Evolutionary conservation across 2,888 invertebrate species (phyloP), one percentile per base, ranked within the genome.

Genomic region (Candidula unifasciata): DNA sequence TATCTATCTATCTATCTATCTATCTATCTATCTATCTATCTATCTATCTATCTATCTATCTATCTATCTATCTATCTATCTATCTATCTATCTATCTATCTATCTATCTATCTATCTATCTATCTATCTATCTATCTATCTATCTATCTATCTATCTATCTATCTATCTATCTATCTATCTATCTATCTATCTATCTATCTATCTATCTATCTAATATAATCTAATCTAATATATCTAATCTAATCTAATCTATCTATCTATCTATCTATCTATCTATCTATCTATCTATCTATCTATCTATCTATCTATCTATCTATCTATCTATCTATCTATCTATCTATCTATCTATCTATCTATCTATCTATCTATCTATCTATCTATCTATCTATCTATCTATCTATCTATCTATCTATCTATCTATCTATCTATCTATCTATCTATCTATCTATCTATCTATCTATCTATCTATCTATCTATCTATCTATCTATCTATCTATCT

Each of bases 11-110:
- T 60, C 60, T 60, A 66, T 3, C 24, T 24, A 27, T n/a, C 24
- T 16, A 66, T 66, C 64, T 66, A 27, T 66, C 27, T 66, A 66
- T 27, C 66, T 69, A 69, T 69, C 69, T 69, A 69, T 69, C 35
- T 69, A 69, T 69, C 69, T 37, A 69, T 69, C 37, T 37, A 69
- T 60, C n/a, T 60, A 44, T 44, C 44, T 44, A 44, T 44, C 44
- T 44, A 44, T 44, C 44, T 44, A 44, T 44, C 44, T 44, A 44
- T 44, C 44, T 44, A 44, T 44, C 44, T 44, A 44, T 44, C 44
- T 44, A 44, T 44, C 44, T 44, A 44, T 44, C 44, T 44, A 44
- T 44, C 44, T 44, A 44, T 44, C 44, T 44, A 44, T 44, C 44
- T 44, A 44, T 44, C 44, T 44, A 44, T 44, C 44, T 44, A 44